Evolutionary conservation across 2,888 invertebrate genomes (phyloP), one percentile per base, ranked within the genome.

Genomic region (Candidula unifasciata): DNA sequence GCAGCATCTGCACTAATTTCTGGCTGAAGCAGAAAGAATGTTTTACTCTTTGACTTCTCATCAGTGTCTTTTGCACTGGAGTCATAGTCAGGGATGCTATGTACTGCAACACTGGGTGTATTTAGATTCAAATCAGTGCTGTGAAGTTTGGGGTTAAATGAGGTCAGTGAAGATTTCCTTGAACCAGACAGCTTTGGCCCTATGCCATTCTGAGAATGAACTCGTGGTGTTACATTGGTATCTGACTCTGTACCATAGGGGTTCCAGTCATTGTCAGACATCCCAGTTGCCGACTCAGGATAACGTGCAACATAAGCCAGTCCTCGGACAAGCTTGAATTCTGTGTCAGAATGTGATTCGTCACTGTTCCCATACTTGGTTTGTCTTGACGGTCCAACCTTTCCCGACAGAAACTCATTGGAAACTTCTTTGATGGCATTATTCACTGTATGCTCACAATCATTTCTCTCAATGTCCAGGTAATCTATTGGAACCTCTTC

Each of bases 181-280:
- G 81, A 83, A 33, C 80, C 78, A 18, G 80, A 37, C 33, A 66
- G 33, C 35, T 69, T 80, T 30, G 66, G 66, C 24, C 52, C 60
- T 18, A 76, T 8, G 6, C 69, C 69, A 16, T 66, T 18, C 18
- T 80, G 60, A 30, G 54, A n/a, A 3, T 71, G 33, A 30, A 79
- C 52, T 10, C 90, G 82, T 18, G 91, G 91, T 60, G 91, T 90
- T 30, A 87, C 87, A 79, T 91, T 90, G 13, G 88, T 90, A 85
- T 91, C 91, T 0, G 91, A 91, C 81, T 92, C 91, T n/a, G 91
- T 91, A 2, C 90, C 89, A 85, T 91, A 91, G 8, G 91, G 90
- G 85, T 91, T 91, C 91, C 91, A 92, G 82, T 92, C 91, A 85
- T 88, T 90, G 85, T 91, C 91, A 0, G 91, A 92, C 85, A 91